phyloP scores from a whole-genome alignment of 2,888 invertebrate genomes.

The Zygogramma bicolorata region DNA sequence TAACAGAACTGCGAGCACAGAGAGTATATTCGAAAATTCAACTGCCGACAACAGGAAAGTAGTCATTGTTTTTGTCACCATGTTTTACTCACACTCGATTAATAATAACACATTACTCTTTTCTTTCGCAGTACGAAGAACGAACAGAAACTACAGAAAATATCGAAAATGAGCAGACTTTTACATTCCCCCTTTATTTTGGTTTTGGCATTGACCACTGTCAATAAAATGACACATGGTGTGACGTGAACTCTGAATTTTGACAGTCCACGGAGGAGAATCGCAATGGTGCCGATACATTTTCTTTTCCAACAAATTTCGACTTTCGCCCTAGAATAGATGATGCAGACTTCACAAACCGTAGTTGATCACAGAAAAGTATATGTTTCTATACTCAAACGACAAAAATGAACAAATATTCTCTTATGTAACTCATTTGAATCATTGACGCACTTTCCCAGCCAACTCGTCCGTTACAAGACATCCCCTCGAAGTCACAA shows the following conservation, averaged over 20 bases:
- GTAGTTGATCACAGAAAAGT: too few species aligned
- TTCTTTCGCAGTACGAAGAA: constrained; percentile 16
- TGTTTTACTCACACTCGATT: constrained; percentile 46
- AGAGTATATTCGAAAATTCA: constrained; percentile 81
- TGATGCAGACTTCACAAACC: too few species aligned
- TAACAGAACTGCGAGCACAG: constrained; percentile 78
- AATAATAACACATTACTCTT: constrained; percentile 34
- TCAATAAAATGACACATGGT: not conserved
- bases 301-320: not conserved
- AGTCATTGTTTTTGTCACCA: constrained; percentile 66
- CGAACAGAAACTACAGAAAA: constrained; percentile 19
- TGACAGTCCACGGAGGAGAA: not conserved
- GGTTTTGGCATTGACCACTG: constrained; percentile 32
- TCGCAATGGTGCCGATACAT: not conserved
- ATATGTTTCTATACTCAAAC: too few species aligned
- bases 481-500: too few species aligned
- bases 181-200: constrained; percentile 35
- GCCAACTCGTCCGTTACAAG: too few species aligned
- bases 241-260: not conserved
- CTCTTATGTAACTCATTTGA: too few species aligned
- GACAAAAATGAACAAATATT: too few species aligned
- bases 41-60: constrained; percentile 77
- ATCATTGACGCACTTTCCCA: too few species aligned
- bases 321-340: too few species aligned
- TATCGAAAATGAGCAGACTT: constrained; percentile 13